These are phyloP conservation scores for Typhlichthys subterraneus DNA, from an alignment of 2,797 vertebrate species.

Conservation along the genomic window DNA sequence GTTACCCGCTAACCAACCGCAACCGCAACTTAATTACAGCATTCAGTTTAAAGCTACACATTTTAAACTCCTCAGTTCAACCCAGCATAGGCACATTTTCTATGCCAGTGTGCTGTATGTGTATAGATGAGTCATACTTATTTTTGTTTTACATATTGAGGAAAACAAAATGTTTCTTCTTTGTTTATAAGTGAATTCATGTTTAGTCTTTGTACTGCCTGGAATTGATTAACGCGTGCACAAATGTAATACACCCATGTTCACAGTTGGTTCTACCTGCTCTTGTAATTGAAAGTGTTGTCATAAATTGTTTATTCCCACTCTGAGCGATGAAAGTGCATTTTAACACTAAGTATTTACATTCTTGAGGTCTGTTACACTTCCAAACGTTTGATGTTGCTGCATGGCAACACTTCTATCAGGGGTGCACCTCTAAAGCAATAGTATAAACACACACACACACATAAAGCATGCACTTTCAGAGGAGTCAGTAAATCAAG, in stretches of 20 bases:
- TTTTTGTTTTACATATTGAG: too few relatives aligned
- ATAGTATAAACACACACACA: conserved; percentile 31
- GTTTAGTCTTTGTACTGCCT: too few relatives aligned
- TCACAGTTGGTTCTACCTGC: conserved; percentile 17
- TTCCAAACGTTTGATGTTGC: conserved; percentile 63
- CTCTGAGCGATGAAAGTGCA: conserved; percentile 42
- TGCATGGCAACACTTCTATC: conserved; percentile 58
- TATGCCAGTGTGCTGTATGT: neutral
- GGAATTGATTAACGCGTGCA: too few relatives aligned
- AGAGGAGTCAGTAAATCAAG: too few relatives aligned
- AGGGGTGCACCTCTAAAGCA: conserved; percentile 11
- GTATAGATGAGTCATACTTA: neutral
- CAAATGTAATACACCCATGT: too few relatives aligned
- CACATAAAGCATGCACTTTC: conserved; percentile 13
- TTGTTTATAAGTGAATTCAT: too few relatives aligned
- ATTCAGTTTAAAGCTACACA: neutral
- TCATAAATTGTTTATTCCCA: conserved; percentile 20
- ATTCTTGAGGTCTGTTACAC: conserved; percentile 58
- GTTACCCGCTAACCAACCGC: conserved; percentile 34
- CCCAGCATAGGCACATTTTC: neutral
- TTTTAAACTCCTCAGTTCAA: conserved; percentile 9
- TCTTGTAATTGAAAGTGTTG: too few relatives aligned
- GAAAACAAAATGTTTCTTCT: neutral
- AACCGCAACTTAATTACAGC: conserved; percentile 37
- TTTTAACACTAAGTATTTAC: conserved; percentile 55